A percentile compares a stretch with the other conserved stretches of the same genome.
These are phyloP conservation scores for Pseudomugil gertrudae DNA, from an alignment of 2,797 vertebrate genomes.

Conservation along the genomic window DNA sequence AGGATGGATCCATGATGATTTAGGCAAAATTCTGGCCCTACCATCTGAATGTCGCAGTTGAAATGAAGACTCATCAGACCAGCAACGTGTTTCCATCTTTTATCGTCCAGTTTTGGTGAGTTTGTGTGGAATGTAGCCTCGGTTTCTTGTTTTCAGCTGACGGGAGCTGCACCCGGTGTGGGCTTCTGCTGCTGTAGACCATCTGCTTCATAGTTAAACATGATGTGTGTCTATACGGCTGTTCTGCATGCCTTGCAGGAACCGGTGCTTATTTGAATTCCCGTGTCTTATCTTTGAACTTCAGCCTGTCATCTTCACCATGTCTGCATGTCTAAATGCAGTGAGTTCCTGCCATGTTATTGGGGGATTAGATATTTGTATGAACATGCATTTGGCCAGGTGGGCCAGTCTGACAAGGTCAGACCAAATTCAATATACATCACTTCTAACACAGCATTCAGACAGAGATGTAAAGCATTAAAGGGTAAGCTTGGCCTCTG, in stretches of 20 bases:
- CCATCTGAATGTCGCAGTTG: no score
- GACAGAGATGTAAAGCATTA: not conserved
- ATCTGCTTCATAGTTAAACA: not conserved
- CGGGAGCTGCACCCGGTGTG: no score
- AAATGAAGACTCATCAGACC: not conserved
- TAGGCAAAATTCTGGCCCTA: no score
- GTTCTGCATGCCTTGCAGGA: not conserved
- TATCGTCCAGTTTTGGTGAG: not conserved
- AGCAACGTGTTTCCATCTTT: not conserved
- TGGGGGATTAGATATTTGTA: not conserved
- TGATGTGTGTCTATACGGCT: not conserved
- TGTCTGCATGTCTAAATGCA: not conserved
- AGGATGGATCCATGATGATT: no score
- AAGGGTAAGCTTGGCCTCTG: not conserved
- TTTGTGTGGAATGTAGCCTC: not conserved
- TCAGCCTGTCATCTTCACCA: not conserved
- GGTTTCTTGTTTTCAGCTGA: not conserved
- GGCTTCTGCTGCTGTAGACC: not conserved
- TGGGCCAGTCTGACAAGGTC: not conserved
- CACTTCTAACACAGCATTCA: not conserved
- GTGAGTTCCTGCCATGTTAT: not conserved
- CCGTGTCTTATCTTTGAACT: not conserved
- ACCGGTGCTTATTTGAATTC: not conserved
- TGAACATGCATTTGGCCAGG: no score
- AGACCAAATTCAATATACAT: not conserved